Evolutionary conservation across 2,888 invertebrate species (phyloP).

Genomic region (Drosophila nr. perissopoda): DNA sequence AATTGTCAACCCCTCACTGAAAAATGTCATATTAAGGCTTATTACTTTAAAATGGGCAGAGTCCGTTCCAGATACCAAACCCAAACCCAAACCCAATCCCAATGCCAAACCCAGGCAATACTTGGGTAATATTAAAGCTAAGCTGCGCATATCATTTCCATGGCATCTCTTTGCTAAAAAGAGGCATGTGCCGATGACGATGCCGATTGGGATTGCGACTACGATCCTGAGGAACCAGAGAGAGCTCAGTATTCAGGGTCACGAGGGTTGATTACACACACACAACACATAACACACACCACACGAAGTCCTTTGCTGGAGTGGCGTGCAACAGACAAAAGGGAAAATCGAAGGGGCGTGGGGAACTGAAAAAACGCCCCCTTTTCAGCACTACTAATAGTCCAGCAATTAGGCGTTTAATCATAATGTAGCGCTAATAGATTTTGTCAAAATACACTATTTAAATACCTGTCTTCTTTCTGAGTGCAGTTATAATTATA

Average conservation of each 20-base stretch:
- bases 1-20: slow-evolving; percentile 37
- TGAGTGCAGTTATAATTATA: background rate
- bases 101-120: background rate
- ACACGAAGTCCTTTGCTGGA: slow-evolving; percentile 32
- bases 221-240: slow-evolving; percentile 18
- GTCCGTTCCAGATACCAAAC: background rate
- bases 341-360: slow-evolving; percentile 22
- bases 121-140: slow-evolving; percentile 49
- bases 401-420: slow-evolving; percentile 59
- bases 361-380: slow-evolving; percentile 38
- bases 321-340: slow-evolving; percentile 18
- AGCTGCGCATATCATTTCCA: slow-evolving; percentile 56
- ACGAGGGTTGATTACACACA: slow-evolving; percentile 41
- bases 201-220: slow-evolving; percentile 28
- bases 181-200: slow-evolving; percentile 46
- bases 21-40: slow-evolving; percentile 47
- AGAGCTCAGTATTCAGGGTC: slow-evolving; percentile 28
- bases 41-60: slow-evolving; percentile 53
- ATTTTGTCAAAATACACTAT: slow-evolving; percentile 49
- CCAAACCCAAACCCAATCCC: background rate
- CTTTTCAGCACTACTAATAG: slow-evolving; percentile 60
- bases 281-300: slow-evolving; percentile 5
- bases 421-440: slow-evolving; percentile 42
- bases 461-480: slow-evolving; percentile 13
- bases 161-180: slow-evolving; percentile 37